These are phyloP conservation scores for Gonatopus flavifemur DNA, from an alignment of 1,140 invertebrate genomes.

Conservation along the genomic window DNA sequence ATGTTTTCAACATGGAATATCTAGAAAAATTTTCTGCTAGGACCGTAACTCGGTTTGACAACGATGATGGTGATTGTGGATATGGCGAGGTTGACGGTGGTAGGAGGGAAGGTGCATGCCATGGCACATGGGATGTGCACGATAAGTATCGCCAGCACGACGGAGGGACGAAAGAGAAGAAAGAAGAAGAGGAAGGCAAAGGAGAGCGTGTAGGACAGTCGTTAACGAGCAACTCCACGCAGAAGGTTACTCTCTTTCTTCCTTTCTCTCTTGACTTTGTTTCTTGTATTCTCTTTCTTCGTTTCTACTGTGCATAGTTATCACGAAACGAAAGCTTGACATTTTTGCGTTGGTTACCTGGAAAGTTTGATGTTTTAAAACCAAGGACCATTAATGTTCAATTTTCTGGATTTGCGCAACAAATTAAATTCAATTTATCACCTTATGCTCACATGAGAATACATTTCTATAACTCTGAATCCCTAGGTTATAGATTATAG, in stretches of 20 bases:
- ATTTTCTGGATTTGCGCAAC: no score
- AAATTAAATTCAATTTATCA: no score
- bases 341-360: no score
- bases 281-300: background rate
- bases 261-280: background rate
- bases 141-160: constrained; percentile 39
- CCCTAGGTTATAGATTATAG: no score
- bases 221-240: constrained; percentile 35
- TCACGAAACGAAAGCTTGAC: no score
- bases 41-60: constrained; percentile 32
- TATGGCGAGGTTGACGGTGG: background rate
- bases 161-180: constrained; percentile 20
- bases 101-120: constrained; percentile 3
- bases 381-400: no score
- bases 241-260: constrained; percentile 15
- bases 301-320: background rate
- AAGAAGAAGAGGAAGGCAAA: constrained; percentile 22
- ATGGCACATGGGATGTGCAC: constrained; percentile 7
- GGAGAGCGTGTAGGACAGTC: constrained; percentile 34
- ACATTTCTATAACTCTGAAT: no score
- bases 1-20: constrained; percentile 32
- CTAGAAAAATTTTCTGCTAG: constrained; percentile 28
- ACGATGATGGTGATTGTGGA: background rate
- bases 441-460: no score
- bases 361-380: no score